These are phyloP conservation scores for Drosophila seclusa DNA, from an alignment of 2,888 invertebrate species.

Conservation along the genomic window DNA sequence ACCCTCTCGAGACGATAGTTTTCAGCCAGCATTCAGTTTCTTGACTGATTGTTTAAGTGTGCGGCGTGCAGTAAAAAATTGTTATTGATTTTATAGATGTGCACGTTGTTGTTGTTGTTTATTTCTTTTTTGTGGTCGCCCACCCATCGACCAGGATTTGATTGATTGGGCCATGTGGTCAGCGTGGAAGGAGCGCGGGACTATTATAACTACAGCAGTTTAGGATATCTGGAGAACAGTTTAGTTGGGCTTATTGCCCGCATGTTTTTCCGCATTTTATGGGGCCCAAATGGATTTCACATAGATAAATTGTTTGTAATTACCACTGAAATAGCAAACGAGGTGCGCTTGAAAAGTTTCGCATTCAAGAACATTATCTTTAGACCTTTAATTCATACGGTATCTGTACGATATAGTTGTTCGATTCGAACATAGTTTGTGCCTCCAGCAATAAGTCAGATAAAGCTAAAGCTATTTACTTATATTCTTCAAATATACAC, in stretches of 20 bases:
- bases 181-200: not conserved
- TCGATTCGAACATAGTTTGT: not conserved
- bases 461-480: not conserved
- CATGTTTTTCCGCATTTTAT: conserved; percentile 20
- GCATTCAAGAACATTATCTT: not conserved
- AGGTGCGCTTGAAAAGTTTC: not conserved
- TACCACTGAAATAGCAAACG: conserved; percentile 1
- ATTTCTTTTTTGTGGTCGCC: not conserved
- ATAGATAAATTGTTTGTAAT: conserved; percentile 29
- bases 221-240: conserved; percentile 22
- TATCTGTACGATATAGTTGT: too few species aligned
- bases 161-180: conserved; percentile 46
- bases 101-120: conserved; percentile 9
- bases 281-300: conserved; percentile 16
- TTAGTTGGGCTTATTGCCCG: conserved; percentile 20
- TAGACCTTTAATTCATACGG: not conserved
- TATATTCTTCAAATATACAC: not conserved
- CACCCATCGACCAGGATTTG: conserved; percentile 47
- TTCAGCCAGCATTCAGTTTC: conserved; percentile 35
- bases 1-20: conserved; percentile 42
- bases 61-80: conserved; percentile 7
- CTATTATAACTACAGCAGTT: not conserved
- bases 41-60: conserved; percentile 62
- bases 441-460: not conserved
- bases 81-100: conserved; percentile 57